Evolutionary conservation across 2,113 vertebrate species (phyloP).

Genomic region (Procavia capensis): DNA sequence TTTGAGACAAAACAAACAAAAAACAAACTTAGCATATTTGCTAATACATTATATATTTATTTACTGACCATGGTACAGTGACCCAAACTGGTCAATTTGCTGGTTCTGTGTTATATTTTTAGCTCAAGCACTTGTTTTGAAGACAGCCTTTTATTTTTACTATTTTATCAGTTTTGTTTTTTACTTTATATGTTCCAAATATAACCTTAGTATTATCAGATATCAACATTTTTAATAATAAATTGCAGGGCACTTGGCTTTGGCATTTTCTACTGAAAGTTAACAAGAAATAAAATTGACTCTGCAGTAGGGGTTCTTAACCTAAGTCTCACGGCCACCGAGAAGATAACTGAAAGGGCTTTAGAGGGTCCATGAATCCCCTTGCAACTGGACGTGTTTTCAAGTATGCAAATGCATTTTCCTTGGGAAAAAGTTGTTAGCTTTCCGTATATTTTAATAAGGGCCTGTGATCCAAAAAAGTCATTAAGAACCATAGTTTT

Average conservation of each 20-base stretch:
- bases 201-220: slow-evolving; percentile 36
- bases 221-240: slow-evolving; percentile 20
- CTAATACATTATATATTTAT: neutral
- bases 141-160: slow-evolving; percentile 24
- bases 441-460: slow-evolving; percentile 44
- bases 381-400: neutral
- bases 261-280: slow-evolving; percentile 32
- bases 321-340: neutral
- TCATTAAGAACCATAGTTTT: neutral
- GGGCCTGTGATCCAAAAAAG: neutral
- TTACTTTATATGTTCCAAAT: slow-evolving; percentile 29
- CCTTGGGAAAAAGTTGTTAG: neutral
- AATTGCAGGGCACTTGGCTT: no score
- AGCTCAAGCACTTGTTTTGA: slow-evolving; percentile 28
- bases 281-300: slow-evolving; percentile 18
- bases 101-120: slow-evolving; percentile 6
- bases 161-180: neutral
- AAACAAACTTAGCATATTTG: neutral
- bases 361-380: neutral
- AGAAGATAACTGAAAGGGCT: neutral
- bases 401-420: slow-evolving; percentile 34
- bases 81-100: neutral
- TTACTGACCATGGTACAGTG: neutral
- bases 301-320: neutral
- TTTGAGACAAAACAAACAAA: neutral